Conservation (phyloP, 2,888 invertebrate genomes). For the Thumatha senex region DNA sequence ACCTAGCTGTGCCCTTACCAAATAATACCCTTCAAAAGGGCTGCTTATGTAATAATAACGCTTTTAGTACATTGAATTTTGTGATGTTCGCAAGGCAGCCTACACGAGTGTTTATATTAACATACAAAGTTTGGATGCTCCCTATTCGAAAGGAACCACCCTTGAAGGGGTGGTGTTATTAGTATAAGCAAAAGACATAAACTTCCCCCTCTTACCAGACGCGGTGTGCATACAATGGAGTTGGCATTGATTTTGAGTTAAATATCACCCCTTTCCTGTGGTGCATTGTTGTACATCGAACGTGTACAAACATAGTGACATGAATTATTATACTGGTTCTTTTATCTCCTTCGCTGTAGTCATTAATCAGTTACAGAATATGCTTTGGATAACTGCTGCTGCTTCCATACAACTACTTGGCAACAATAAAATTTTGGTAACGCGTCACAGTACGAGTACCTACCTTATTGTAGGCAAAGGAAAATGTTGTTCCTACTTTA, state of each 20-base stretch:
- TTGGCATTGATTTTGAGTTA: conserved; percentile 78
- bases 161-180: conserved; percentile 75
- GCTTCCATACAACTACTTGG: conserved; percentile 9
- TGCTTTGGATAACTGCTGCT: conserved; percentile 31
- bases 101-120: conserved; percentile 78
- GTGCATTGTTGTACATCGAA: conserved; percentile 50
- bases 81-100: conserved; percentile 63
- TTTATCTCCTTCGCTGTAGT: conserved; percentile 54
- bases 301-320: conserved; percentile 68
- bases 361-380: conserved; percentile 55
- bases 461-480: background rate
- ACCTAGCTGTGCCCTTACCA: conserved; percentile 29
- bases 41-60: conserved; percentile 62
- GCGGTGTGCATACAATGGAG: conserved; percentile 77
- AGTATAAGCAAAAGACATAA: conserved; percentile 79
- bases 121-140: conserved; percentile 73
- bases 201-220: conserved; percentile 63
- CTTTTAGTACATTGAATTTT: conserved; percentile 65
- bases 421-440: background rate
- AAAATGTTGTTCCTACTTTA: background rate
- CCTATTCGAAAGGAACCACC: conserved; percentile 67
- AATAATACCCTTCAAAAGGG: conserved; percentile 54
- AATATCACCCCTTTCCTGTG: conserved; percentile 73
- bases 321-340: conserved; percentile 72
- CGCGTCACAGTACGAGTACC: background rate